Conservation (phyloP, 2,113 vertebrate genomes). For the Urocolius indicus region DNA sequence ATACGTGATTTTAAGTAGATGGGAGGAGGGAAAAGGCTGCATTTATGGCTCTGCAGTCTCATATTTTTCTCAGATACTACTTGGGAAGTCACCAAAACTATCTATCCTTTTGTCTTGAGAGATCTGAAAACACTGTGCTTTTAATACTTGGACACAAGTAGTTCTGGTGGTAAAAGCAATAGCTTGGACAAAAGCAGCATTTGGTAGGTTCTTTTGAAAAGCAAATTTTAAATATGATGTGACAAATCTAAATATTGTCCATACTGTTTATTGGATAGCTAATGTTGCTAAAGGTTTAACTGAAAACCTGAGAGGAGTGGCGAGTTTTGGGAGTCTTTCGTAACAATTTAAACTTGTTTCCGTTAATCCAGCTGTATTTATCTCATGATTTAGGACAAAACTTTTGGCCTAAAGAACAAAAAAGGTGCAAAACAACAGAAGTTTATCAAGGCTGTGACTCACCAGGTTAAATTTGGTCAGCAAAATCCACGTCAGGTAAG, state of each 20-base stretch:
- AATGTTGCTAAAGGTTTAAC: background rate
- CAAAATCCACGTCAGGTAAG: constrained; percentile 88
- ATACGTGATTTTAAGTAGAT: background rate
- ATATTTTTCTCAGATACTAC: background rate
- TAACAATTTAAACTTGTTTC: background rate
- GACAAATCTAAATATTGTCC: background rate
- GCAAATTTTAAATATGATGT: background rate
- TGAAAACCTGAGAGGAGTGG: background rate
- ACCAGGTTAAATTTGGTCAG: constrained; percentile 95
- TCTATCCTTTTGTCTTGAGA: background rate
- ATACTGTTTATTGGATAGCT: background rate
- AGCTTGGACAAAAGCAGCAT: background rate
- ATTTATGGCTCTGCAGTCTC: background rate
- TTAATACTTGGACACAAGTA: accelerated
- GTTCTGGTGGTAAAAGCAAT: background rate
- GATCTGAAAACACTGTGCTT: background rate
- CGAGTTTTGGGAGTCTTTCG: background rate
- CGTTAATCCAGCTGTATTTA: background rate
- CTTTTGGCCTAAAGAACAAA: constrained; percentile 98
- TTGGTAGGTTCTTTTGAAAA: background rate
- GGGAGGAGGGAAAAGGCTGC: background rate
- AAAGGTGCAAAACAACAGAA: constrained; percentile 99
- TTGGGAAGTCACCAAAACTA: background rate
- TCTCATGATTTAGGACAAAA: constrained; percentile 89
- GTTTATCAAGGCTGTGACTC: constrained; percentile 96